These are phyloP conservation scores for Clarias batrachus DNA, from an alignment of 2,113 vertebrate species.

Conservation along the genomic window DNA sequence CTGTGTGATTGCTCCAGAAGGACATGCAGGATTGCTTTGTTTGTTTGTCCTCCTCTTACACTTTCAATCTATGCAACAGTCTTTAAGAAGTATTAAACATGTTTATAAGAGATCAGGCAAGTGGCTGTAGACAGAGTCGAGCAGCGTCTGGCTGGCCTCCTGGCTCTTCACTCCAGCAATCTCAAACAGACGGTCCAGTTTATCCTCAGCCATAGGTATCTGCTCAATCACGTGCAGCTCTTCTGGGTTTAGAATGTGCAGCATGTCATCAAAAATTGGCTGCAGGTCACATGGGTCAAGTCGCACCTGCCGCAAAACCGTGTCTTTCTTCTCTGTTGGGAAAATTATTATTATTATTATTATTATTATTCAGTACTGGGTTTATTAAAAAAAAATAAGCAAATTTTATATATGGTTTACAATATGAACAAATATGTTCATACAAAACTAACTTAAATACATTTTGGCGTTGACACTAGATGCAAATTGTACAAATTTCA, in stretches of 20 bases:
- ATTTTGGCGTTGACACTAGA: background rate
- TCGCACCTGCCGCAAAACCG: constrained; percentile 92
- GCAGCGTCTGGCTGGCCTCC: constrained; percentile 95
- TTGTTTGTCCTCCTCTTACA: constrained; percentile 17
- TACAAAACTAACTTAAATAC: background rate
- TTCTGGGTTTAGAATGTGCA: constrained; percentile 93
- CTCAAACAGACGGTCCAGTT: constrained; percentile 92
- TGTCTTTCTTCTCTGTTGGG: constrained; percentile 94
- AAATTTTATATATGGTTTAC: background rate
- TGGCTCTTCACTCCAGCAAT: constrained; percentile 96
- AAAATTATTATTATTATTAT: background rate
- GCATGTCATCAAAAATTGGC: constrained; percentile 97
- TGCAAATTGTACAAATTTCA: background rate
- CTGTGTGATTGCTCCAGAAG: constrained; percentile 27
- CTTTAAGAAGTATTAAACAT: background rate
- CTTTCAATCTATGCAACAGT: background rate
- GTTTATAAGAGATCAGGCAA: constrained; percentile 88
- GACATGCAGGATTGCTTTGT: background rate
- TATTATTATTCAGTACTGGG: background rate
- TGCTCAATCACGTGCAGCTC: constrained; percentile 90
- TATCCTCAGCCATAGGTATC: constrained; percentile 90
- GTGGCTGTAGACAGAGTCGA: constrained; percentile 97
- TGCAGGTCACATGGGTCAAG: constrained; percentile 95
- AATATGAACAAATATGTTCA: background rate
- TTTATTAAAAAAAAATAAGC: background rate